Evolutionary conservation across 2,797 vertebrate species (phyloP).

Genomic region (Falco biarmicus): DNA sequence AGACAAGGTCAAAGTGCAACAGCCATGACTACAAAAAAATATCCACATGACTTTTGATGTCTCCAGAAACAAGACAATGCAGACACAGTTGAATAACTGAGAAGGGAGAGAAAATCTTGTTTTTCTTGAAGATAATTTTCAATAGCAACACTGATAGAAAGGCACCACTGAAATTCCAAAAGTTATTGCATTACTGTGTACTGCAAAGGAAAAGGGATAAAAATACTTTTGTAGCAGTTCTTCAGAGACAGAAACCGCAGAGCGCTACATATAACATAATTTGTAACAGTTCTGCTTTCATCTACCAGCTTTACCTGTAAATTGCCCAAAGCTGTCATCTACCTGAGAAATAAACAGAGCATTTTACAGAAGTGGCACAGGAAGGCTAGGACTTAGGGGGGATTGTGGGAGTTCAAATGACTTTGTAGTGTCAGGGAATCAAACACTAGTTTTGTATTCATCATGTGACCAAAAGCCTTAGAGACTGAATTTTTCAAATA

Average conservation of each 20-base stretch:
- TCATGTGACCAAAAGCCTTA: background rate
- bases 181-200: background rate
- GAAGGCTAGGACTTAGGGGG: background rate
- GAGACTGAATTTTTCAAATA: background rate
- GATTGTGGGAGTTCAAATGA: background rate
- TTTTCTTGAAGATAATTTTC: background rate
- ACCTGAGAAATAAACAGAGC: background rate
- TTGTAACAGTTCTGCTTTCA: background rate
- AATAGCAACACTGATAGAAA: background rate
- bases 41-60: background rate
- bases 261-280: background rate
- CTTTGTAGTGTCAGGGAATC: background rate
- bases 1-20: background rate
- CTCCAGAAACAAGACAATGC: background rate
- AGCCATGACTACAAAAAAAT: background rate
- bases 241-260: background rate
- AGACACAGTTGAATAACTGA: background rate
- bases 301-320: background rate
- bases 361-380: background rate
- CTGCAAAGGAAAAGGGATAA: background rate
- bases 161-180: background rate
- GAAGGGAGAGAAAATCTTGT: background rate
- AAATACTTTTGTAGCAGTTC: background rate
- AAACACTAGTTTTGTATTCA: background rate
- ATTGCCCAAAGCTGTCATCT: background rate